phyloP scores from a whole-genome alignment of 2,797 vertebrate species.

The Takifugu ocellatus region DNA sequence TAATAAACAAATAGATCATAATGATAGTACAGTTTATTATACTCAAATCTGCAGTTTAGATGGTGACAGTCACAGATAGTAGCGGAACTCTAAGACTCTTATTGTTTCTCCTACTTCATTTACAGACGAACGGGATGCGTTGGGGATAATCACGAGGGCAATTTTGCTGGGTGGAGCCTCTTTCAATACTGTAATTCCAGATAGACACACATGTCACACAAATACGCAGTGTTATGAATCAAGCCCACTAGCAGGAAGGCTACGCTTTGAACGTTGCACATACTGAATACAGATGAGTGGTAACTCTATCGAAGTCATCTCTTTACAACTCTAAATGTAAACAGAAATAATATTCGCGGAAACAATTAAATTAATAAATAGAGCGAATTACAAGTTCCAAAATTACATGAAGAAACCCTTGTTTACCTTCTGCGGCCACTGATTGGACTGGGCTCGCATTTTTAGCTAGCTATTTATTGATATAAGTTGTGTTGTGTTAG shows the following conservation, averaged over 20 bases:
- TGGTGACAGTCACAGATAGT: no score
- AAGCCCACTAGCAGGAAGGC: not conserved
- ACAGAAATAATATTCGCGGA: not conserved
- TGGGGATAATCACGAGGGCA: no score
- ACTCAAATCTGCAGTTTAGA: no score
- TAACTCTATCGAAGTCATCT: not conserved
- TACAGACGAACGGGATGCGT: no score
- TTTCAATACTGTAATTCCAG: no score
- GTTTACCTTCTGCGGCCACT: not conserved
- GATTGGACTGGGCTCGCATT: no score
- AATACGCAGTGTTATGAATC: not conserved
- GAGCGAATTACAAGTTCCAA: not conserved
- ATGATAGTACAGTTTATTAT: no score
- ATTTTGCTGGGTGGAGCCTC: no score
- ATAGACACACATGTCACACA: no score
- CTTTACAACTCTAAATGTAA: not conserved
- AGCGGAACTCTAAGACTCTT: no score
- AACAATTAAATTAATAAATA: not conserved
- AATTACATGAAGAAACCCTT: not conserved
- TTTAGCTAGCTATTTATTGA: conserved; percentile 5
- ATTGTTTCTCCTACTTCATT: no score
- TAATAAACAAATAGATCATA: no score
- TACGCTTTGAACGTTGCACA: conserved; percentile 3
- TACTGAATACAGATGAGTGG: not conserved
- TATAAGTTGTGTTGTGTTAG: not conserved